Base-by-base conservation (phyloP, 92 coral and sea anemone genomes). In the Parazoanthus swiftii region DNA sequence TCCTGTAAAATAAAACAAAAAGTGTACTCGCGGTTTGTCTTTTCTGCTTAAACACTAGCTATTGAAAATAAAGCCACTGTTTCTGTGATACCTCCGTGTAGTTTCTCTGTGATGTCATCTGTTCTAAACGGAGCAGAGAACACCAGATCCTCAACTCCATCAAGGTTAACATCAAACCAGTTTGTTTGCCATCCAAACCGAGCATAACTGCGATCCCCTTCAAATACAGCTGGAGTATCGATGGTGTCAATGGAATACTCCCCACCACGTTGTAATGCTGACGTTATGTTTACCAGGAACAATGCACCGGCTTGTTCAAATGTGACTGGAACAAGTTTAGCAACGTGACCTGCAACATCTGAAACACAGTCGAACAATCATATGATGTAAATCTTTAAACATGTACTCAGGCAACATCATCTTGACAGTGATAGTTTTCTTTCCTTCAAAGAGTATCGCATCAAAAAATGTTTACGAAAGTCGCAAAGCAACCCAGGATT, bases 61-160 rank as follows among this genome's bases (percentile, higher is more conserved):
- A 48, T 48, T 48, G 11, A 10, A 48, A 10, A 48, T 48, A 0
- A 7, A 1, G 51, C 25, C 6, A 7, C 6, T 66, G 11, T 25
- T 29, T 33, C 77, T 75, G 36, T 67, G 91, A 38, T 74, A 96
- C 99, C 98, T 91, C 98, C 98, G 8, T 20, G 26, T 16, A 93
- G 88, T 86, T 91, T 94, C 29, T 92, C 95, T 26, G 98, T 95
- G n/a, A 96, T 54, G 81, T 96, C 98, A 72, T 85, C 67, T 18
- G 99, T 95, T 63, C 96, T 93, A 79, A 95, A 96, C 35, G 99
- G 98, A 26, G 99, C 94, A 0, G 98, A 90, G 85, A 96, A 87
- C 44, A 96, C 81, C 76, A 96, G 86, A 85, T 96, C 99, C 59
- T 93, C 88, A 0, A 93, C 37, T 5, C 96, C 98, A 90, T 96